These are phyloP conservation scores for Rhizoglyphus robini DNA, from an alignment of 1,140 invertebrate species.

Conservation along the genomic window DNA sequence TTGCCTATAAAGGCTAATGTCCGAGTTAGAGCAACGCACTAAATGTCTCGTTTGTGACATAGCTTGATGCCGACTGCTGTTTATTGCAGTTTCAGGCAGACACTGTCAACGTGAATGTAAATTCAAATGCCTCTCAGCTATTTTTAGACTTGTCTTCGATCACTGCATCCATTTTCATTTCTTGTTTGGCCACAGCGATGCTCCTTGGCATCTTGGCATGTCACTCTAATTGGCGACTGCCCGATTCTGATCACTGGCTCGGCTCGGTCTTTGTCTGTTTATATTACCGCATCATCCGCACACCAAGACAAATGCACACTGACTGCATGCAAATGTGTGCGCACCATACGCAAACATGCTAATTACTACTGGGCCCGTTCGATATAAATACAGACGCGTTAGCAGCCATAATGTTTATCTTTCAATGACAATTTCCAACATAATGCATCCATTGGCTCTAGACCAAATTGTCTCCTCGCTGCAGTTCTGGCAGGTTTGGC, in stretches of 20 bases:
- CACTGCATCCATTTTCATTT: not conserved
- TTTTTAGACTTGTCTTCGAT: not conserved
- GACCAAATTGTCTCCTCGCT: conserved; percentile 7
- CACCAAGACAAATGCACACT: too few relatives aligned
- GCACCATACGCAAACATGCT: not conserved
- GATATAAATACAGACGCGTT: not conserved
- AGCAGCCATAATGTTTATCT: not conserved
- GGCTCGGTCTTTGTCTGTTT: not conserved
- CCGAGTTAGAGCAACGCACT: not conserved
- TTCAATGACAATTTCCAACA: not conserved
- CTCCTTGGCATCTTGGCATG: not conserved
- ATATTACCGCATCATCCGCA: not conserved
- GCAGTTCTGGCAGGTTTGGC: not conserved
- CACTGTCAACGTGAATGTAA: not conserved
- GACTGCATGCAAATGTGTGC: not conserved
- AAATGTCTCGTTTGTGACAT: not conserved
- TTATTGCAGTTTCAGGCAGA: not conserved
- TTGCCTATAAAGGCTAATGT: not conserved
- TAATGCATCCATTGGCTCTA: not conserved
- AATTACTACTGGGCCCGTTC: not conserved
- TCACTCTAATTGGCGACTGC: not conserved
- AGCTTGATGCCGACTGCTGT: not conserved
- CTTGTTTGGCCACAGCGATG: not conserved
- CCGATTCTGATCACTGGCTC: not conserved
- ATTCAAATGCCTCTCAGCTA: not conserved